A percentile compares a stretch with the other conserved stretches of the same genome.
Conservation (phyloP, 2,888 invertebrate species). For the Napeogenes sylphis region DNA sequence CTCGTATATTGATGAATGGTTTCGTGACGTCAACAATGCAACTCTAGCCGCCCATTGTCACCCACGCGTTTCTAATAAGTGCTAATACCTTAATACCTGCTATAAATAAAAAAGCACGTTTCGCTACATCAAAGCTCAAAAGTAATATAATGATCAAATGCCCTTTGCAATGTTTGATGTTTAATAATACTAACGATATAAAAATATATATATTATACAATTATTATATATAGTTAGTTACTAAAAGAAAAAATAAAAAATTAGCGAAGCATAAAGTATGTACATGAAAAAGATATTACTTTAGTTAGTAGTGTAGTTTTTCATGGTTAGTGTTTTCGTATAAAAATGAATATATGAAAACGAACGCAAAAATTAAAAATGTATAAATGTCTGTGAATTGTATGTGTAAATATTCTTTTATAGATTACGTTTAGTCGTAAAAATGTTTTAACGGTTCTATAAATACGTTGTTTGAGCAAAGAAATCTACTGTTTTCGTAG, state of each 20-base stretch:
- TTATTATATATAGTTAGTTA: too few relatives aligned
- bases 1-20: constrained; percentile 51
- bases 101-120: constrained; percentile 45
- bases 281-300: neutral
- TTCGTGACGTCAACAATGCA: constrained; percentile 61
- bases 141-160: neutral
- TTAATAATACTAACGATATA: too few relatives aligned
- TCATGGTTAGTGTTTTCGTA: constrained; percentile 3
- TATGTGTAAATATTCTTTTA: constrained; percentile 60
- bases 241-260: too few relatives aligned
- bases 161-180: too few relatives aligned
- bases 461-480: constrained; percentile 56
- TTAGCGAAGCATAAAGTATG: too few relatives aligned
- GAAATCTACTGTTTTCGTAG: constrained; percentile 37
- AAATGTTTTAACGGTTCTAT: constrained; percentile 63
- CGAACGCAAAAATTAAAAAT: constrained; percentile 34
- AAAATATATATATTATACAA: too few relatives aligned
- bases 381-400: constrained; percentile 55
- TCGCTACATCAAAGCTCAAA: constrained; percentile 5
- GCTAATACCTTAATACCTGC: constrained; percentile 46
- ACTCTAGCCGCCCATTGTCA: constrained; percentile 40
- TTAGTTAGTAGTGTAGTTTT: neutral
- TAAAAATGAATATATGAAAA: constrained; percentile 14
- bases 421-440: constrained; percentile 64
- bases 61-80: constrained; percentile 36